phyloP scores from a whole-genome alignment of 2,888 invertebrate genomes.

The Microdon myrmicae region DNA sequence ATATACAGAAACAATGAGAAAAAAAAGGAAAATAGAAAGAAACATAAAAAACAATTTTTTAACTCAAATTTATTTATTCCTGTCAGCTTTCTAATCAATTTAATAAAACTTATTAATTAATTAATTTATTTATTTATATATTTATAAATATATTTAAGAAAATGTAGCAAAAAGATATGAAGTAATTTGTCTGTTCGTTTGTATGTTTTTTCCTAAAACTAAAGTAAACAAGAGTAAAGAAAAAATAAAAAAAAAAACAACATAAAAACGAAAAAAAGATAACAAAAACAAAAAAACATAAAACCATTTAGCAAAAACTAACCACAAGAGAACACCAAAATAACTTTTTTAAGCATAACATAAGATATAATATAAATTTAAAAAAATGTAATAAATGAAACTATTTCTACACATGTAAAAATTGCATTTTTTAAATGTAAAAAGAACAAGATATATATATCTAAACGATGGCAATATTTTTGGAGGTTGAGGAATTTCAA shows the following conservation, averaged over 20 bases:
- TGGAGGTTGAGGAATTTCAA: slow-evolving; percentile 58
- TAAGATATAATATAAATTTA: slow-evolving; percentile 16
- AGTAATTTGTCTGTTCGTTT: slow-evolving; percentile 14
- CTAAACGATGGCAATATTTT: slow-evolving; percentile 60
- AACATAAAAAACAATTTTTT: slow-evolving; percentile 32
- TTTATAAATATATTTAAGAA: slow-evolving; percentile 15
- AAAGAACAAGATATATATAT: slow-evolving; percentile 42
- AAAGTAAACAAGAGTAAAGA: slow-evolving; percentile 41
- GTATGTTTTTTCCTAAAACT: slow-evolving; percentile 42
- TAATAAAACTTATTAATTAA: slow-evolving; percentile 7
- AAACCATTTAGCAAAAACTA: slow-evolving; percentile 20
- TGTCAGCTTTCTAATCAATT: slow-evolving; percentile 14
- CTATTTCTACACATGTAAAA: slow-evolving; percentile 36
- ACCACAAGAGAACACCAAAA: slow-evolving; percentile 41
- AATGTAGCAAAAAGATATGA: slow-evolving; percentile 39
- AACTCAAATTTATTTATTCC: slow-evolving; percentile 18
- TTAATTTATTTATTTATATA: slow-evolving; percentile 6
- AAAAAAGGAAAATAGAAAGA: slow-evolving; percentile 10
- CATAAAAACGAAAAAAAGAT: slow-evolving; percentile 15
- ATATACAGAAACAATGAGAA: neutral
- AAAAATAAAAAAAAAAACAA: slow-evolving; percentile 33
- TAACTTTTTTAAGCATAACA: slow-evolving; percentile 36
- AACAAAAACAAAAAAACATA: slow-evolving; percentile 12
- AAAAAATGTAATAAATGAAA: slow-evolving; percentile 18
- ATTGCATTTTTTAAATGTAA: slow-evolving; percentile 41